Base-by-base conservation (phyloP, 2,113 vertebrate genomes). In the Hypocryptadius cinnamomeus region DNA sequence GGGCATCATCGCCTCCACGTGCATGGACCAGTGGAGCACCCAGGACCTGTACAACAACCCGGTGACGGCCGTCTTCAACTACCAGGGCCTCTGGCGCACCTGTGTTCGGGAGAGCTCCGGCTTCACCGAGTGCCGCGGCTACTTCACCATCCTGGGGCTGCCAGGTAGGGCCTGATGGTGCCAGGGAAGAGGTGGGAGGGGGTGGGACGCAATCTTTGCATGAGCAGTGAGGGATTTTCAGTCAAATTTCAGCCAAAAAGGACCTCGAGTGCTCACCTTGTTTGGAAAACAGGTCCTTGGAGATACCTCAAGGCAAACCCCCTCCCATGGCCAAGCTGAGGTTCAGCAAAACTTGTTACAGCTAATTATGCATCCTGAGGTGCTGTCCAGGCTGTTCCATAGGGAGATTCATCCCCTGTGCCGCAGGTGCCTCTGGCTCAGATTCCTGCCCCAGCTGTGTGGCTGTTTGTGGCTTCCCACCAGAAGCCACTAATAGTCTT, bases 1-100 rank as follows among this genome's bases (percentile, higher is more conserved):
- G 0, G 98, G 98, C n/a, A 93, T 98, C 69, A 97, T 98, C 0
- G 98, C 98, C 0, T 97, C 99, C 4, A 99, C 99, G 0, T 98
- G 97, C 73, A 99, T 99, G 98, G 98, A 99, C 97, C 98, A 98
- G 94, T 99, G 99, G 99, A 98, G 98, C 68, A 98, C 98, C 4
- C 97, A 99, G 95, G 99, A 99, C 82, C 97, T 98, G 42, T 98
- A 97, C 81, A 98, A 98, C 85, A 98, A 98, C 84, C 97, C 97
- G 0, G 98, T 99, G 92, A 98, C 99, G 0, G 97, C 98, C 0
- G 97, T 99, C 5, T 99, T 97, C 97, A 98, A 98, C 90, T 99
- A 98, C 89, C 98, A 98, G 35, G 98, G 99, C 24, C 97, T 99
- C 35, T 99, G 99, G 99, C 98, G 98, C 72, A 98, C 98, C 1